Evolutionary conservation across 2,797 vertebrate species (phyloP).

Genomic region (Anguilla megastoma): DNA sequence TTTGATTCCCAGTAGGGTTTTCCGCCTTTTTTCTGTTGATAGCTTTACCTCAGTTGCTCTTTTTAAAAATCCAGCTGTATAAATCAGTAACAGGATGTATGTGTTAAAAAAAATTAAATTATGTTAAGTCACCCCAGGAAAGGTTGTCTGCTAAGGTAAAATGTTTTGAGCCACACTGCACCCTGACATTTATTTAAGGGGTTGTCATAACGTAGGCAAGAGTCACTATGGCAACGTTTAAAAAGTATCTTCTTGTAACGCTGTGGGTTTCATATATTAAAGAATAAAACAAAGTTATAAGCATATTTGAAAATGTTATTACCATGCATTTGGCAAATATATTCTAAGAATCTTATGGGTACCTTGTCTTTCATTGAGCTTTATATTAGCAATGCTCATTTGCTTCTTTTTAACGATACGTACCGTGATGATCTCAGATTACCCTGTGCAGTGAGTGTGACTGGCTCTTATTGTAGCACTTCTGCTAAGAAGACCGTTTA

Average conservation of each 20-base stretch:
- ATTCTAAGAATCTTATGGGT: not conserved
- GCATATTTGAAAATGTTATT: too few species aligned
- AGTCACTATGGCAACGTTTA: not conserved
- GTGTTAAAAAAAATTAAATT: not conserved
- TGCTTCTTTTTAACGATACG: not conserved
- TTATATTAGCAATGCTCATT: not conserved
- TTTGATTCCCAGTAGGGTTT: not conserved
- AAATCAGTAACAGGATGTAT: constrained; percentile 11
- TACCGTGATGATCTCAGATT: not conserved
- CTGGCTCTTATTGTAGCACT: not conserved
- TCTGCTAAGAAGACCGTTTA: not conserved
- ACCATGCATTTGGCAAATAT: not conserved
- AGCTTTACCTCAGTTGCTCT: not conserved
- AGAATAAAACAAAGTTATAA: not conserved
- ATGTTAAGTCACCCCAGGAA: not conserved
- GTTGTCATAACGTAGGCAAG: not conserved
- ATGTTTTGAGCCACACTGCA: not conserved
- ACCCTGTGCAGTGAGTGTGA: not conserved
- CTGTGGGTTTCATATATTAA: not conserved
- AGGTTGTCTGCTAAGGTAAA: not conserved
- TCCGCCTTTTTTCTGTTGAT: not conserved
- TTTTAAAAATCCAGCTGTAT: constrained; percentile 10
- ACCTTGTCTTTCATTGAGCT: not conserved
- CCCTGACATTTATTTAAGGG: not conserved
- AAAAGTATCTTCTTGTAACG: not conserved